phyloP scores from a whole-genome alignment of 2,888 invertebrate genomes.

The Athripsodes cinereus region DNA sequence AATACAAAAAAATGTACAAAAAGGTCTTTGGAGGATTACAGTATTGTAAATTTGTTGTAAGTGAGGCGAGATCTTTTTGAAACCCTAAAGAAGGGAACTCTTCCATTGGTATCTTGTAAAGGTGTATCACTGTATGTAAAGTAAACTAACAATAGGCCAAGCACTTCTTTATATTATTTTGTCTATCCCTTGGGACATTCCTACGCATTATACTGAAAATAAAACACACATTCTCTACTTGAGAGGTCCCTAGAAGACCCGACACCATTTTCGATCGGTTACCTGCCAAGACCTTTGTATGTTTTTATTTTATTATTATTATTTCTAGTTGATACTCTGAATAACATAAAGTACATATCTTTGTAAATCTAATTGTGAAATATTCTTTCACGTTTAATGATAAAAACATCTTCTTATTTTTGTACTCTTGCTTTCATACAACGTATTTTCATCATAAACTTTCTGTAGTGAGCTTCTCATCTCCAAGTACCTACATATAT shows the following conservation, averaged over 20 bases:
- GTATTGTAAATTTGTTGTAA: not conserved
- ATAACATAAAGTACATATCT: not conserved
- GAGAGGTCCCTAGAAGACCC: not conserved
- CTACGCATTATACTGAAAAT: not conserved
- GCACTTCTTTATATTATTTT: conserved; percentile 1
- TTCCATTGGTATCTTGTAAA: not conserved
- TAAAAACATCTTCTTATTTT: too few relatives aligned
- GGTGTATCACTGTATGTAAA: conserved; percentile 5
- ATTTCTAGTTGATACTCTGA: not conserved
- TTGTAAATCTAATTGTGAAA: not conserved
- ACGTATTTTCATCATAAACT: too few relatives aligned
- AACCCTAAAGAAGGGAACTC: not conserved
- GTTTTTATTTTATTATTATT: not conserved
- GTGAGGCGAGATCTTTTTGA: not conserved
- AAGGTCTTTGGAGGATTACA: not conserved
- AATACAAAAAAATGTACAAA: too few relatives aligned
- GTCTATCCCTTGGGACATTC: not conserved
- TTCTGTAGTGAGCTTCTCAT: too few relatives aligned
- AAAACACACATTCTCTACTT: not conserved
- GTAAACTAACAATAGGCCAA: conserved; percentile 1
- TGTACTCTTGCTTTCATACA: too few relatives aligned
- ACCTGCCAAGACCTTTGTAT: not conserved
- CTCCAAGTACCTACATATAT: too few relatives aligned
- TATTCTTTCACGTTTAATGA: too few relatives aligned
- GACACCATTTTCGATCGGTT: not conserved